Percentiles rank a stretch among this genome's conserved stretches.
Conservation (phyloP, 2,113 vertebrate genomes). For the Leptobrachium leishanense region DNA sequence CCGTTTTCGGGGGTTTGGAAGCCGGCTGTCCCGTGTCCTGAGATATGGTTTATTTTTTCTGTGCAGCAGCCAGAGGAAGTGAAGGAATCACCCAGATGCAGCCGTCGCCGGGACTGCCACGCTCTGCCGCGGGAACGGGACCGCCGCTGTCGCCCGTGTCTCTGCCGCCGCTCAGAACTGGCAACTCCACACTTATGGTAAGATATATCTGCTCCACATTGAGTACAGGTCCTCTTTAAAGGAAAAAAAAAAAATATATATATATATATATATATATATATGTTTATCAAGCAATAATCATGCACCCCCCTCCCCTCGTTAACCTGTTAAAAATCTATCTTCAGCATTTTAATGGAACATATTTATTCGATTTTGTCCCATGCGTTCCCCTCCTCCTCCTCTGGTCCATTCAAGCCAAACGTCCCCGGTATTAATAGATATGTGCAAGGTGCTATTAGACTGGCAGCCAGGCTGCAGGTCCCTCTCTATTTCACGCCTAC, state of each 20-base stretch:
- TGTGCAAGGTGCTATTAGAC: slow-evolving; percentile 59
- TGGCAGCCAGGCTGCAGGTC: slow-evolving; percentile 48
- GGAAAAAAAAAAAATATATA: no score
- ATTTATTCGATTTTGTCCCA: slow-evolving; percentile 21
- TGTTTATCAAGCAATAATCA: no score
- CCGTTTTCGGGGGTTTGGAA: slow-evolving; percentile 22
- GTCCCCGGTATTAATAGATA: slow-evolving; percentile 64
- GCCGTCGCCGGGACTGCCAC: slow-evolving; percentile 69
- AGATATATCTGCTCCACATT: slow-evolving; percentile 11
- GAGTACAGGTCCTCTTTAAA: no score
- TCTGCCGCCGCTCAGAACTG: slow-evolving; percentile 80
- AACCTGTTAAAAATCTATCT: no score
- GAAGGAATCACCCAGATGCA: slow-evolving; percentile 71
- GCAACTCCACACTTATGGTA: slow-evolving; percentile 74
- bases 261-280: no score
- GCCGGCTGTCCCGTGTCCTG: slow-evolving; percentile 54
- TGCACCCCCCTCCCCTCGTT: no score
- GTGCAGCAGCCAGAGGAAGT: slow-evolving; percentile 69
- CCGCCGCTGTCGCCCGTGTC: slow-evolving; percentile 74
- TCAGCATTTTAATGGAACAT: slow-evolving; percentile 17
- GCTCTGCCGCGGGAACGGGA: slow-evolving; percentile 73
- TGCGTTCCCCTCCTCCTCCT: not conserved
- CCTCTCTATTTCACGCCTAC: slow-evolving; percentile 4
- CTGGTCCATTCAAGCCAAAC: not conserved
- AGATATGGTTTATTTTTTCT: slow-evolving; percentile 54